Conservation (phyloP, 2,888 invertebrate genomes). For the Tanaodytes sp. region DNA sequence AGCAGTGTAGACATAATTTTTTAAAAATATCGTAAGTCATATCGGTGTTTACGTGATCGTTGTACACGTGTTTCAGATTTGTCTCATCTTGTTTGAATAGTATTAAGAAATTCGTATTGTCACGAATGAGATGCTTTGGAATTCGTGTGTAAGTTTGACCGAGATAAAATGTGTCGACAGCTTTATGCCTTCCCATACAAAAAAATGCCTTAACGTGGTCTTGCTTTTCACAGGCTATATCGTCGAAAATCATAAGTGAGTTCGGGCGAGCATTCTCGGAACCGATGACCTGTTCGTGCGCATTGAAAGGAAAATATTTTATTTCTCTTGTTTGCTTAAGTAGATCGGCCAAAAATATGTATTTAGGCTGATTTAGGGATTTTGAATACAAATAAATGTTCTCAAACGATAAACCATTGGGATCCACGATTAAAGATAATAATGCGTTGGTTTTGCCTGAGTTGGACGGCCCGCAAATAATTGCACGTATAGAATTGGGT, state of each 20-base stretch:
- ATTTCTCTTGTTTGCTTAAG: too few relatives aligned
- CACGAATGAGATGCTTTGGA: conserved; percentile 54
- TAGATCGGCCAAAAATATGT: too few relatives aligned
- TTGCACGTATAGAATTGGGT: too few relatives aligned
- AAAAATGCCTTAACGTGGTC: conserved; percentile 57
- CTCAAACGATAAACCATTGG: too few relatives aligned
- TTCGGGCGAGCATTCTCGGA: conserved; percentile 18
- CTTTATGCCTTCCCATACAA: conserved; percentile 52
- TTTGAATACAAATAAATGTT: too few relatives aligned
- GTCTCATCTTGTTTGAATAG: conserved; percentile 49
- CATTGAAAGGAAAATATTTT: conserved; percentile 25
- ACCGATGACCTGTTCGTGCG: conserved; percentile 13
- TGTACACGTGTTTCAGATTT: conserved; percentile 52
- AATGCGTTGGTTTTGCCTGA: too few relatives aligned
- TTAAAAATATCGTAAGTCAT: conserved; percentile 46
- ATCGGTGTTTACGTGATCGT: conserved; percentile 15
- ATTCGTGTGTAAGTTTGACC: conserved; percentile 36
- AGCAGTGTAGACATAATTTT: conserved; percentile 43
- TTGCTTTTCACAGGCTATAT: conserved; percentile 24
- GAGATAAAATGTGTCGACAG: conserved; percentile 33
- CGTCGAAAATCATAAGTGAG: conserved; percentile 35
- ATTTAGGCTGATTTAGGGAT: too few relatives aligned
- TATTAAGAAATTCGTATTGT: conserved; percentile 57
- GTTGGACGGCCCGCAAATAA: too few relatives aligned
- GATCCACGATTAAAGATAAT: too few relatives aligned